phyloP scores from a whole-genome alignment of 2,888 invertebrate species.

The Mactromeris polynyma region DNA sequence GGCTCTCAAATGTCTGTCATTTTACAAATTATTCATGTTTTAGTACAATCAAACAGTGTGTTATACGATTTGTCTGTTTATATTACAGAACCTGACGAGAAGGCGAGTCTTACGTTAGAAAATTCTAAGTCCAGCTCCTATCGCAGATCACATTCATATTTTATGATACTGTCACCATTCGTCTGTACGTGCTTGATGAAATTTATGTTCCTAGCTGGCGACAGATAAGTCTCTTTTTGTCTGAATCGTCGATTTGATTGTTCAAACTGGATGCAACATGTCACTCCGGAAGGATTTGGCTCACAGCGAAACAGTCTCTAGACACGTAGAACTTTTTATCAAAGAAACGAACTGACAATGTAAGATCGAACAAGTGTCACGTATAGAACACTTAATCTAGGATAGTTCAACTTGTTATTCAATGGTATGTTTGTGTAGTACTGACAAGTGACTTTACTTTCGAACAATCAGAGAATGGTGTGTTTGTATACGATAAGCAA shows the following conservation, averaged over 20 bases:
- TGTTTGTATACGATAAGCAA: background rate
- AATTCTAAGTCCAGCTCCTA: background rate
- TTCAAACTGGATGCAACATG: background rate
- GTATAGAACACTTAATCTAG: background rate
- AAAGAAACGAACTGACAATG: background rate
- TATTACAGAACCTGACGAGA: conserved; percentile 5
- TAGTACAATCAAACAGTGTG: background rate
- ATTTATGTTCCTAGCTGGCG: background rate
- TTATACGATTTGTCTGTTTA: background rate
- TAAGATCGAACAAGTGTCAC: background rate
- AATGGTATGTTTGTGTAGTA: background rate
- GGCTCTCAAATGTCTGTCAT: background rate
- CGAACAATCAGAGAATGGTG: background rate
- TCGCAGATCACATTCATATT: conserved; percentile 5
- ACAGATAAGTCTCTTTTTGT: background rate
- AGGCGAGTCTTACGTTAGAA: background rate
- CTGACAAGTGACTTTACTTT: background rate
- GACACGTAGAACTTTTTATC: background rate
- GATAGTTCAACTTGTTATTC: background rate
- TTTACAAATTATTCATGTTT: background rate
- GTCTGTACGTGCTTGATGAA: background rate
- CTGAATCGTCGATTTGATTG: background rate
- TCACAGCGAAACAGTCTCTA: background rate
- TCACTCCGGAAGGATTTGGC: background rate
- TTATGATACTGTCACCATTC: background rate